phyloP scores from a whole-genome alignment of 2,113 vertebrate species.

The Meles meles region DNA sequence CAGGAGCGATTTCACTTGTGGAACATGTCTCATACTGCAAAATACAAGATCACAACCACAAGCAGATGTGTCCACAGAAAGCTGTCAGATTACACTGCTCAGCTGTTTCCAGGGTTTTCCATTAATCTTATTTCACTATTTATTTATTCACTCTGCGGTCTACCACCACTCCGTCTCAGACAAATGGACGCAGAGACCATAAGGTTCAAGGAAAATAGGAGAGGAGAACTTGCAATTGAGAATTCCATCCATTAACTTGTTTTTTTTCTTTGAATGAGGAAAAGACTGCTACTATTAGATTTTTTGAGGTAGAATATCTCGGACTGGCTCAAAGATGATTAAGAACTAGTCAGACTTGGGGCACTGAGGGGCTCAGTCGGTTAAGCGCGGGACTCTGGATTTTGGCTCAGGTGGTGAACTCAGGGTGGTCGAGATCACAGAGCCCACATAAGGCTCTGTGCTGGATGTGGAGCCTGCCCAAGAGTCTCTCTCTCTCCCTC shows the following conservation, averaged over 20 bases:
- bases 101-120: not conserved
- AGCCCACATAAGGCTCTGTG: not conserved
- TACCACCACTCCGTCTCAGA: not conserved
- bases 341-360: not conserved
- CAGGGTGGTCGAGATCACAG: not conserved
- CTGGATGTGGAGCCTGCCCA: not conserved
- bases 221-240: not conserved
- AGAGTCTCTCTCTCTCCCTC: not conserved
- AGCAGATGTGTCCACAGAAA: not conserved
- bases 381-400: not conserved
- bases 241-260: not conserved
- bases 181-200: not conserved
- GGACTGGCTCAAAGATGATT: not conserved
- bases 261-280: not conserved
- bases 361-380: not conserved
- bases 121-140: not conserved
- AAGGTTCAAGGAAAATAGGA: not conserved
- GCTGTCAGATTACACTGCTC: not conserved
- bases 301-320: not conserved
- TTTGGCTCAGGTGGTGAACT: not conserved
- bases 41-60: not conserved
- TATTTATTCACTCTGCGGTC: not conserved
- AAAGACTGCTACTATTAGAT: not conserved
- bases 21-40: not conserved
- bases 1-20: not conserved